phyloP scores from a whole-genome alignment of 2,888 invertebrate genomes.

The Cataglyphis cursor region DNA sequence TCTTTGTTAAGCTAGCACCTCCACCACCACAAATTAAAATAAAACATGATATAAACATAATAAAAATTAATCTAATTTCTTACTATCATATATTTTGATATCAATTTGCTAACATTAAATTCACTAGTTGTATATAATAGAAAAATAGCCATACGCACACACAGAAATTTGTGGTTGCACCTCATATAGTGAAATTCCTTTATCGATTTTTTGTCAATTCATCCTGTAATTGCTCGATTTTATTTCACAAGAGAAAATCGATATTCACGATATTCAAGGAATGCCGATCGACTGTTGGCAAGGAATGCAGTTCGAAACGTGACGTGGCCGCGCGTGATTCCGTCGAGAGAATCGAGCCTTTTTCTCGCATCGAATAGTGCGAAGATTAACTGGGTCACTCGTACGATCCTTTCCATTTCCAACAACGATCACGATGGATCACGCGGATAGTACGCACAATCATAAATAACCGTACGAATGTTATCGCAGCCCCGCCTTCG shows the following conservation, averaged over 20 bases:
- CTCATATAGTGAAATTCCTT: background rate
- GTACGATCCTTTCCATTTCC: constrained; percentile 17
- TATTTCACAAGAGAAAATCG: background rate
- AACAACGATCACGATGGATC: background rate
- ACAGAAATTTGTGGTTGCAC: background rate
- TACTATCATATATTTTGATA: background rate
- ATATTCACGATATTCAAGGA: background rate
- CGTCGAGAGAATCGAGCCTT: background rate
- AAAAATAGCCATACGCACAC: background rate
- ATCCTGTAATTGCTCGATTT: background rate
- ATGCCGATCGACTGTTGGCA: background rate
- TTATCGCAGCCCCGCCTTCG: background rate
- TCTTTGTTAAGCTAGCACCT: no score
- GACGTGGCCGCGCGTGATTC: background rate
- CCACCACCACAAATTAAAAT: no score
- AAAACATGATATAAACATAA: no score
- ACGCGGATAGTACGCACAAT: background rate
- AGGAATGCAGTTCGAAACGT: background rate
- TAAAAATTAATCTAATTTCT: background rate
- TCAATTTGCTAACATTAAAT: background rate
- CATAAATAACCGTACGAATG: constrained; percentile 6
- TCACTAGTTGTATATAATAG: background rate
- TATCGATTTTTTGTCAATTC: background rate
- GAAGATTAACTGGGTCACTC: constrained; percentile 3
- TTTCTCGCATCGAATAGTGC: background rate